Evolutionary conservation across 23 tunicate genomes (phyloP), one percentile per base, ranked within the genome.

Genomic region (Trididemnum clinides): DNA sequence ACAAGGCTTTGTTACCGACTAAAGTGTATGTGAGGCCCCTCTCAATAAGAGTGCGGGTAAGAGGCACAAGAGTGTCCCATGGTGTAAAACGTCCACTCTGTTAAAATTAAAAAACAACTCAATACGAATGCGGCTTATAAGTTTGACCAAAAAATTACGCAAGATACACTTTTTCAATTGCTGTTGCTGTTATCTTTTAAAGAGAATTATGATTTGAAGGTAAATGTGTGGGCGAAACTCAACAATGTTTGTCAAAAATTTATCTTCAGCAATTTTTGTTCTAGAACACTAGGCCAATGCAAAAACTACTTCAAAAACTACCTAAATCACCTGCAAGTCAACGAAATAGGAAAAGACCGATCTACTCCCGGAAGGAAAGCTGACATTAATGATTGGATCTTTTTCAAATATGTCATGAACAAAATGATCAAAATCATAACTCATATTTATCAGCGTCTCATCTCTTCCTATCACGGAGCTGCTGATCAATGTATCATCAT

Each of bases 271-370:
- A n/a, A n/a, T n/a, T n/a, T n/a, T n/a, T n/a, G n/a, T n/a, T n/a
- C n/a, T n/a, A n/a, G n/a, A n/a, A n/a, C n/a, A n/a, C n/a, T n/a
- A n/a, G n/a, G n/a, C n/a, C n/a, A n/a, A n/a, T n/a, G n/a, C n/a
- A n/a, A n/a, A n/a, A n/a, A n/a, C n/a, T n/a, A n/a, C n/a, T n/a
- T n/a, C n/a, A n/a, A n/a, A n/a, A n/a, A n/a, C n/a, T n/a, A 82
- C 2, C 3, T 33, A 39, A 49, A 35, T 34, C 54, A 94, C 98
- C 91, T 94, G 98, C 38, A 94, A 33, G 33, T 94, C 98, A 7
- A 94, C 90, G 64, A 94, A 94, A 75, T 94, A 94, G 15, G 98
- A 89, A 65, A 94, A 94, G n/a, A 94, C 76, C 0, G 98, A 94
- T 81, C 78, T 57, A 59, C 94, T 94, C 1, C 98, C 98, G 25